phyloP scores from a whole-genome alignment of 2,797 vertebrate genomes.

The Lerista edwardsae region DNA sequence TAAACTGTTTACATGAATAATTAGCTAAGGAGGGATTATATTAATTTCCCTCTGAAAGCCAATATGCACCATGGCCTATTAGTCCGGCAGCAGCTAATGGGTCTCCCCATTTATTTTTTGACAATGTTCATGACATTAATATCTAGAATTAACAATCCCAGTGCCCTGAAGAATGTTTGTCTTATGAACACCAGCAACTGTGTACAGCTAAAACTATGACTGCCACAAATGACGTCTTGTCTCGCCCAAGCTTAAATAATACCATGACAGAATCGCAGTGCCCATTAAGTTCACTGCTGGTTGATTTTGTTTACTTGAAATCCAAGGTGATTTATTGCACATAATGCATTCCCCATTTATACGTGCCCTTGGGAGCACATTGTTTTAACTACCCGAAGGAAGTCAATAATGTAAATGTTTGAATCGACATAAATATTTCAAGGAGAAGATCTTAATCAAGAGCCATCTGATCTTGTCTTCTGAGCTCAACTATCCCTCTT shows the following conservation, averaged over 20 bases:
- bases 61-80: constrained; percentile 10
- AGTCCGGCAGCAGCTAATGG: background rate
- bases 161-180: constrained; percentile 37
- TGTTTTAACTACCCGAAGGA: background rate
- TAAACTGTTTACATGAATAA: constrained; percentile 54
- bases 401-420: constrained; percentile 21
- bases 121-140: constrained; percentile 24
- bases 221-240: constrained; percentile 25
- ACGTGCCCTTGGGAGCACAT: constrained; percentile 17
- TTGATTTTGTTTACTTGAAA: constrained; percentile 36
- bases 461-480: constrained; percentile 16
- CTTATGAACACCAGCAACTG: constrained; percentile 38
- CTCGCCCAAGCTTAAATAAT: constrained; percentile 23
- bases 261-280: constrained; percentile 15
- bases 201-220: constrained; percentile 36
- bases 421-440: constrained; percentile 29
- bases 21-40: constrained; percentile 32
- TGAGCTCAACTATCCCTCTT: background rate
- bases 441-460: constrained; percentile 52
- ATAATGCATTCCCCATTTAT: constrained; percentile 23
- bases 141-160: constrained; percentile 34
- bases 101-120: constrained; percentile 42
- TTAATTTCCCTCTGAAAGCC: constrained; percentile 44
- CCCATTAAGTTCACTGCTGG: constrained; percentile 17
- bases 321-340: constrained; percentile 53